phyloP scores from a whole-genome alignment of 2,888 invertebrate genomes.

The Plagiodera versicolora region DNA sequence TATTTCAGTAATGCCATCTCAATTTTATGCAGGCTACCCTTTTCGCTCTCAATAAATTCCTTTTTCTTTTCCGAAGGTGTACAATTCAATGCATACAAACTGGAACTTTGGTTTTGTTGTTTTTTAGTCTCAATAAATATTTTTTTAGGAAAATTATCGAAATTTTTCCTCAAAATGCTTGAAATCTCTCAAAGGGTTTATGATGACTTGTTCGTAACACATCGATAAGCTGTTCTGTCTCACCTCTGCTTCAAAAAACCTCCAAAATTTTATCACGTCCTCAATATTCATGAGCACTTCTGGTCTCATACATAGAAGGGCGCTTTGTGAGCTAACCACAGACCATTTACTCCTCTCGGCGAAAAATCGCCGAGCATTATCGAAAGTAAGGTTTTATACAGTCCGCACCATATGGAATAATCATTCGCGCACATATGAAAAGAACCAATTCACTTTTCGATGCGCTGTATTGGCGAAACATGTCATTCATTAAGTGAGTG shows the following conservation, averaged over 20 bases:
- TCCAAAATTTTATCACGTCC: conserved; percentile 29
- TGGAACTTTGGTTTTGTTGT: too few relatives aligned
- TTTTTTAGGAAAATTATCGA: too few relatives aligned
- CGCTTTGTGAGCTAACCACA: conserved; percentile 47
- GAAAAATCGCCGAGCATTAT: conserved; percentile 53
- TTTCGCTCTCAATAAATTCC: too few relatives aligned
- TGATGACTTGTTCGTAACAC: too few relatives aligned
- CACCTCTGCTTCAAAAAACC: conserved; percentile 29
- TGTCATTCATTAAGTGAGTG: conserved; percentile 38
- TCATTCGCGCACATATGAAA: conserved; percentile 40
- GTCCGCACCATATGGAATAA: conserved; percentile 48
- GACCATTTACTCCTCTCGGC: conserved; percentile 50
- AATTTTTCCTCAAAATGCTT: too few relatives aligned
- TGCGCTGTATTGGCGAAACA: conserved; percentile 42
- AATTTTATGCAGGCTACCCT: too few relatives aligned
- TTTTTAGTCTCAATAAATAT: too few relatives aligned
- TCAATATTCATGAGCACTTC: conserved; percentile 40
- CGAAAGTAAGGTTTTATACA: conserved; percentile 49
- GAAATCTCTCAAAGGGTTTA: too few relatives aligned
- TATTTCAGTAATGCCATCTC: too few relatives aligned
- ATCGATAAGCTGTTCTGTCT: too few relatives aligned
- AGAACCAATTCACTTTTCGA: conserved; percentile 35
- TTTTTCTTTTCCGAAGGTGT: too few relatives aligned
- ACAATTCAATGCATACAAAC: too few relatives aligned
- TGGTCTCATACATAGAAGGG: conserved; percentile 40